phyloP scores from a whole-genome alignment of 2,888 invertebrate genomes.

The Lacanobia wlatinum region DNA sequence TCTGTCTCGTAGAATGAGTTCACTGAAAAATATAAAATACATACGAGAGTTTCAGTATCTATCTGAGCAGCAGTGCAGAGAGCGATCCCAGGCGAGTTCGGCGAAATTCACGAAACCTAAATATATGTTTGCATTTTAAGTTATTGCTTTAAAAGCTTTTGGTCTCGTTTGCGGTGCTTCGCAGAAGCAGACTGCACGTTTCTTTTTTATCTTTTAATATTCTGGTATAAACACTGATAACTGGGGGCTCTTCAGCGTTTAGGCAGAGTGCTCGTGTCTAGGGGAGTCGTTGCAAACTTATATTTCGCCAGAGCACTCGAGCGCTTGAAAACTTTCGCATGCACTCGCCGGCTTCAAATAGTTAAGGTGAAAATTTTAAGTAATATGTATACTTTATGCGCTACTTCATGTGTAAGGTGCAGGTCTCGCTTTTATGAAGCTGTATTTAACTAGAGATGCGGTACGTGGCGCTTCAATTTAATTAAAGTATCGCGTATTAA shows the following conservation, averaged over 20 bases:
- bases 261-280: constrained; percentile 35
- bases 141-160: constrained; percentile 54
- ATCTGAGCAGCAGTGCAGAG: constrained; percentile 16
- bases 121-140: constrained; percentile 52
- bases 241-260: constrained; percentile 12
- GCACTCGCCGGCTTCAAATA: constrained; percentile 45
- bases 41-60: constrained; percentile 24
- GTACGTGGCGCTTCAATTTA: constrained; percentile 15
- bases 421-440: constrained; percentile 22
- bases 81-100: constrained; percentile 33
- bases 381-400: constrained; percentile 47
- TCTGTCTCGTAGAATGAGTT: constrained; percentile 30
- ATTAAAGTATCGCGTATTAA: neutral
- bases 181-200: constrained; percentile 1
- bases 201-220: constrained; percentile 37
- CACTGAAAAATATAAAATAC: constrained; percentile 37
- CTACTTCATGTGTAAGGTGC: constrained; percentile 22
- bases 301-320: constrained; percentile 39
- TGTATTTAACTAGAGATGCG: constrained; percentile 20
- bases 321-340: constrained; percentile 52
- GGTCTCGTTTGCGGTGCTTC: constrained; percentile 21
- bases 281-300: constrained; percentile 42
- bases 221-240: constrained; percentile 13
- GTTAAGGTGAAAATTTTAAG: constrained; percentile 53
- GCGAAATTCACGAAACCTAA: constrained; percentile 26